These are phyloP conservation scores for Tyria jacobaeae DNA, from an alignment of 2,888 invertebrate genomes.

Conservation along the genomic window DNA sequence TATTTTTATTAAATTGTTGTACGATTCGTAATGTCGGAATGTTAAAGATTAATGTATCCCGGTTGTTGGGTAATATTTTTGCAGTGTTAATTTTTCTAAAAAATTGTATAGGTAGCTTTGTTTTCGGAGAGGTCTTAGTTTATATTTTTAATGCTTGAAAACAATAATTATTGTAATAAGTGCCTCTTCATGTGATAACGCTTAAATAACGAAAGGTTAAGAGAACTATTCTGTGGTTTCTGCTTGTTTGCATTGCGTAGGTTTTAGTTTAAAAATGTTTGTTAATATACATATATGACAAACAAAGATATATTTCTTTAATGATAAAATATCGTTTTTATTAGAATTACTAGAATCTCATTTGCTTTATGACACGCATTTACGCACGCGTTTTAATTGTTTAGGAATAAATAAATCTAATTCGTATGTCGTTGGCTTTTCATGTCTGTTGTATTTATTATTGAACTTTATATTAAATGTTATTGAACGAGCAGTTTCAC, in stretches of 20 bases:
- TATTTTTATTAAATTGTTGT: slow-evolving; percentile 13
- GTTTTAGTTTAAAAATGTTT: slow-evolving; percentile 4
- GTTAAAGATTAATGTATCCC: slow-evolving; percentile 14
- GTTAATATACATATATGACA: not conserved
- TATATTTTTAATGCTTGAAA: slow-evolving; percentile 23
- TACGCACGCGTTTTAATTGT: slow-evolving; percentile 4
- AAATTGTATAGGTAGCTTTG: slow-evolving; percentile 19
- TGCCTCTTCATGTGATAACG: slow-evolving; percentile 24
- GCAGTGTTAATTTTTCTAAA: slow-evolving; percentile 23
- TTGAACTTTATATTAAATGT: too few species aligned
- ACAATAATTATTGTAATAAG: slow-evolving; percentile 28
- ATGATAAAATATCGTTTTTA: not conserved
- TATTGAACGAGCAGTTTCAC: not conserved
- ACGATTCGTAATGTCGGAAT: slow-evolving; percentile 11
- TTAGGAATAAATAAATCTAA: not conserved
- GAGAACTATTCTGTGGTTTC: not conserved
- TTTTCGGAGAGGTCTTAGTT: slow-evolving; percentile 11
- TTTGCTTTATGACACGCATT: not conserved
- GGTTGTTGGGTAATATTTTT: slow-evolving; percentile 20
- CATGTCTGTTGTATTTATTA: slow-evolving; percentile 11
- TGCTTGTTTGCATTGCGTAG: slow-evolving; percentile 7
- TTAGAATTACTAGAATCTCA: slow-evolving; percentile 11
- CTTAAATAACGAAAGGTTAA: not conserved
- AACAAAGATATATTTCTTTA: not conserved
- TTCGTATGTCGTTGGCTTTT: not conserved